Base-by-base conservation (phyloP, 2,113 vertebrate species). In the Barbus barbus region DNA sequence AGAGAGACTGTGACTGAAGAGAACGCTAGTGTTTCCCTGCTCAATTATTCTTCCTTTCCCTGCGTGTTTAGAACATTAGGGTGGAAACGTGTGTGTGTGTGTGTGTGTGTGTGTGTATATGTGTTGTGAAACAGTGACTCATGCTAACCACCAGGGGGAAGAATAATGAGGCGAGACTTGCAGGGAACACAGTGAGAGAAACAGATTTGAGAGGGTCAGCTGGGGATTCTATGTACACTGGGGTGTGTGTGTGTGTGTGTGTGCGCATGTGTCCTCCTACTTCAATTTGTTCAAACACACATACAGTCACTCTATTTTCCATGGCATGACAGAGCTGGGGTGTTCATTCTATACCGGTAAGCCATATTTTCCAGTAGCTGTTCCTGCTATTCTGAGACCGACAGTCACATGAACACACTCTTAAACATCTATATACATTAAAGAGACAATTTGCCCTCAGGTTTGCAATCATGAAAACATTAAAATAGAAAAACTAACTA, bases 121-220 rank as follows among this genome's bases (percentile, higher is more conserved):
- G n/a, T 78, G 44, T 83, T 58, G 76, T 78, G 85, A 82, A 71
- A 90, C 88, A 84, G 83, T 89, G 90, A 93, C 89, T 91, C 90
- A 85, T 89, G 84, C 87, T 83, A 74, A 83, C 90, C 91, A 92
- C 90, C 86, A 88, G 91, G 86, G 90, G 88, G 89, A 91, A 86
- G 84, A 84, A 90, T 88, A 92, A 94, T 91, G 91, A 88, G 89
- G 90, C 86, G 88, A 90, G 84, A 87, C 78, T 86, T 89, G 88
- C 78, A 84, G 83, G 84, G 69, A 82, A 73, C 44, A 36, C 48
- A 76, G 48, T 79, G 65, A 83, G 74, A 86, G 71, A 73, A 48
- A 56, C 80, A 7, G 28, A 38, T 71, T 82, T 81, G 75, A 69
- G 33, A 12, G 20, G 90, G 90, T 88, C 88, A 90, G 48, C 53